A percentile compares a stretch with the other conserved stretches of the same genome.
These are phyloP conservation scores for Thymallus thymallus DNA, from an alignment of 2,113 vertebrate genomes.

Conservation along the genomic window DNA sequence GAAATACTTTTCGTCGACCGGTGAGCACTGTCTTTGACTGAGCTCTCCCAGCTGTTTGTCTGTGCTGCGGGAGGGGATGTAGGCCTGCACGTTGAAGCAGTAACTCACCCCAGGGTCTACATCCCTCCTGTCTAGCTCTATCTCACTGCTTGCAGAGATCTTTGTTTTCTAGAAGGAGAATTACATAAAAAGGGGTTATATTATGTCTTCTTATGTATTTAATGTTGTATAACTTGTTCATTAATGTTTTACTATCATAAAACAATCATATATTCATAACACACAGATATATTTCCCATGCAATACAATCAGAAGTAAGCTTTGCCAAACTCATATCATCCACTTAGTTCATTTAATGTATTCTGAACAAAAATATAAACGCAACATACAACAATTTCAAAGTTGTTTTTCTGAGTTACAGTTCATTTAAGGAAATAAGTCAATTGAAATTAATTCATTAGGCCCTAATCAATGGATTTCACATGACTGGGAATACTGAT, in stretches of 20 bases:
- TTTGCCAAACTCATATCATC: not conserved
- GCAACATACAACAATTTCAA: too few species aligned
- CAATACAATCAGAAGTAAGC: too few species aligned
- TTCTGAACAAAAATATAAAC: too few species aligned
- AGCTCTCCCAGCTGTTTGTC: conserved; percentile 71
- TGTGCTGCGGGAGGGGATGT: conserved; percentile 62
- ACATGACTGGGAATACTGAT: too few species aligned
- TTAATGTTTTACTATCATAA: not conserved
- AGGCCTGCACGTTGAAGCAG: conserved; percentile 83
- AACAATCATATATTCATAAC: not conserved
- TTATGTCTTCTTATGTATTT: not conserved
- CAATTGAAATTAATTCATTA: too few species aligned
- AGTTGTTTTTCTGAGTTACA: too few species aligned
- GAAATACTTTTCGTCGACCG: accelerated
- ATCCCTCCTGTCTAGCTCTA: conserved; percentile 51
- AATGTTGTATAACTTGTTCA: not conserved
- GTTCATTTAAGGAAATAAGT: too few species aligned
- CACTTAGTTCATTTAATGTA: not conserved
- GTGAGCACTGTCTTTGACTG: conserved; percentile 72
- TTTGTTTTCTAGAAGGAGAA: conserved; percentile 73
- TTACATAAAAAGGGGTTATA: not conserved
- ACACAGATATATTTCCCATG: not conserved
- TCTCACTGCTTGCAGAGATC: conserved; percentile 53
- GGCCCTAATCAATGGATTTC: too few species aligned
- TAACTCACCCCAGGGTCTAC: conserved; percentile 80